These are phyloP conservation scores for Ephialtes manifestator DNA, from an alignment of 2,888 invertebrate genomes.

Conservation along the genomic window DNA sequence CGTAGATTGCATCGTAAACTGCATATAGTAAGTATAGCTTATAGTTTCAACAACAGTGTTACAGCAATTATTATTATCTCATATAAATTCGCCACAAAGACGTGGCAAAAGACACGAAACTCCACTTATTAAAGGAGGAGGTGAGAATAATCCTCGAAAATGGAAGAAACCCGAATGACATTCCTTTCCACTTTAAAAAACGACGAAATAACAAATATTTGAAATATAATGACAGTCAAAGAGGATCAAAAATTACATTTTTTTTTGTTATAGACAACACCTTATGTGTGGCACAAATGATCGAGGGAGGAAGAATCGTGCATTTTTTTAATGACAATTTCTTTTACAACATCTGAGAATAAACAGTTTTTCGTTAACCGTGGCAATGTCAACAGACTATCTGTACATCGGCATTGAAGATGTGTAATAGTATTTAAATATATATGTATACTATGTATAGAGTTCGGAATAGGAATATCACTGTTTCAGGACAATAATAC, in stretches of 20 bases:
- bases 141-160: slow-evolving; percentile 14
- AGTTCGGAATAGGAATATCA: slow-evolving; percentile 64
- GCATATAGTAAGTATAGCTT: slow-evolving; percentile 20
- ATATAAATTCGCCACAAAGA: slow-evolving; percentile 35
- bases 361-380: slow-evolving; percentile 36
- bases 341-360: slow-evolving; percentile 32
- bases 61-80: slow-evolving; percentile 41
- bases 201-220: slow-evolving; percentile 33
- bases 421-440: slow-evolving; percentile 52
- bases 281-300: slow-evolving; percentile 41
- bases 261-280: slow-evolving; percentile 11
- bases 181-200: slow-evolving; percentile 29
- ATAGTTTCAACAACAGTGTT: slow-evolving; percentile 43
- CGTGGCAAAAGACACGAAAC: slow-evolving; percentile 14
- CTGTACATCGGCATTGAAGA: slow-evolving; percentile 48
- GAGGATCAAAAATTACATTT: slow-evolving; percentile 37
- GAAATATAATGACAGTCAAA: slow-evolving; percentile 33
- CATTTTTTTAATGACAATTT: slow-evolving; percentile 24
- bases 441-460: slow-evolving; percentile 42
- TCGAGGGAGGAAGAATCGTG: slow-evolving; percentile 42
- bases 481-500: slow-evolving; percentile 61
- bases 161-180: slow-evolving; percentile 54
- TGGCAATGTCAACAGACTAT: slow-evolving; percentile 65
- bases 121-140: slow-evolving; percentile 35
- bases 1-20: slow-evolving; percentile 12